These are phyloP conservation scores for Gymnocheta viridis DNA, from an alignment of 2,888 invertebrate species.

Conservation along the genomic window DNA sequence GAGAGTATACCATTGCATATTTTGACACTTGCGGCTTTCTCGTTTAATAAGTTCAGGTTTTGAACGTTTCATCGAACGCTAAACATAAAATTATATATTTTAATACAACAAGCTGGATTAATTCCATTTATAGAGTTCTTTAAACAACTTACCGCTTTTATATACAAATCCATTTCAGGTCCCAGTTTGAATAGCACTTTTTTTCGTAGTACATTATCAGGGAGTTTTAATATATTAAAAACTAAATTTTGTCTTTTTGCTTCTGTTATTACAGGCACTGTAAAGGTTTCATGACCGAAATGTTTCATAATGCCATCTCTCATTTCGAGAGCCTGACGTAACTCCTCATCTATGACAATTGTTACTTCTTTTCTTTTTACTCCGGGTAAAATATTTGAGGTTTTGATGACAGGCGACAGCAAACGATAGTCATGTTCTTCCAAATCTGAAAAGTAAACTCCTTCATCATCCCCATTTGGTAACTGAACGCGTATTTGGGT, in stretches of 20 bases:
- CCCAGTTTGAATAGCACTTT: slow-evolving; percentile 73
- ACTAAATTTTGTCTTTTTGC: slow-evolving; percentile 42
- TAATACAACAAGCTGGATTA: not conserved
- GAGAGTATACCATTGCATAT: slow-evolving; percentile 56
- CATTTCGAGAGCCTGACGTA: slow-evolving; percentile 69
- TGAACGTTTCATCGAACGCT: slow-evolving; percentile 69
- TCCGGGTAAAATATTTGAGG: slow-evolving; percentile 75
- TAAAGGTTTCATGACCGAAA: slow-evolving; percentile 63
- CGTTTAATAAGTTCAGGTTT: slow-evolving; percentile 14
- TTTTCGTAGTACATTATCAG: slow-evolving; percentile 71
- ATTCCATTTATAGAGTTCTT: not conserved
- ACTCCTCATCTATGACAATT: slow-evolving; percentile 75
- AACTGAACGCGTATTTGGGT: slow-evolving; percentile 70
- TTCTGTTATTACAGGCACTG: slow-evolving; percentile 60
- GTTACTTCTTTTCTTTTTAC: slow-evolving; percentile 74
- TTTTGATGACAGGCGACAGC: slow-evolving; percentile 76
- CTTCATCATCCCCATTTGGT: slow-evolving; percentile 78
- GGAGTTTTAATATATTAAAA: slow-evolving; percentile 74
- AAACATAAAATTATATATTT: not conserved
- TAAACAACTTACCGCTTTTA: slow-evolving; percentile 74
- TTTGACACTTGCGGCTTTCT: slow-evolving; percentile 33
- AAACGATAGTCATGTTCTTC: slow-evolving; percentile 76
- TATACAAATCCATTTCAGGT: slow-evolving; percentile 75
- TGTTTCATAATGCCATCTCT: slow-evolving; percentile 62
- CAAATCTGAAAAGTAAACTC: slow-evolving; percentile 79